Conservation (phyloP, 2,797 vertebrate species). For the Xerus rutilus region DNA sequence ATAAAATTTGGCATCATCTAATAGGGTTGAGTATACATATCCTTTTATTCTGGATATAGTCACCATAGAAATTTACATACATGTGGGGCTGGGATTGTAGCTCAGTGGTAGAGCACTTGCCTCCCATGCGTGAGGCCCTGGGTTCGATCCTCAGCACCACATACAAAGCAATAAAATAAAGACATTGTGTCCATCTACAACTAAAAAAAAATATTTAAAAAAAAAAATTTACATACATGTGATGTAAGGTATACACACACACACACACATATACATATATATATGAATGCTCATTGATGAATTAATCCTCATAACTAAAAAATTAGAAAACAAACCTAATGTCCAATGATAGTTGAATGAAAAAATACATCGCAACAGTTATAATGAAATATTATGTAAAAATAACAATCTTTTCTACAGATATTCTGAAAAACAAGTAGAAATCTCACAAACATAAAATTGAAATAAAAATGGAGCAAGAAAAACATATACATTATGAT, state of each 20-base stretch:
- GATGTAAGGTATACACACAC: background rate
- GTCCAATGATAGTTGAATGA: background rate
- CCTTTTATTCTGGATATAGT: background rate
- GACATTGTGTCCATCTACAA: no score
- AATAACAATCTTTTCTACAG: background rate
- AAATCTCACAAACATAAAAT: conserved; percentile 6
- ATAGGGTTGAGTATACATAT: background rate
- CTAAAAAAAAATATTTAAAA: no score
- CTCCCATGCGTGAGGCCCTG: no score
- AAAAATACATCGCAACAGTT: background rate
- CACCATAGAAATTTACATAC: background rate
- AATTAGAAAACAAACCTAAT: conserved; percentile 10
- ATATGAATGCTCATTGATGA: background rate
- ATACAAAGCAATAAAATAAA: no score
- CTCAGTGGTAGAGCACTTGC: no score
- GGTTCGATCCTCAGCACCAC: no score
- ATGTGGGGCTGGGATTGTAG: no score
- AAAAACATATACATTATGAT: background rate
- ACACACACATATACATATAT: no score
- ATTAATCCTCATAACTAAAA: background rate
- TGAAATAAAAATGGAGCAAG: background rate
- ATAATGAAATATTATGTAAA: background rate
- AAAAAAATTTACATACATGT: background rate
- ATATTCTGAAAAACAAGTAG: background rate
- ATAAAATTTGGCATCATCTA: conserved; percentile 10